These are phyloP conservation scores for Leptestheria dahalacensis DNA, from an alignment of 1,140 invertebrate genomes.

Conservation along the genomic window DNA sequence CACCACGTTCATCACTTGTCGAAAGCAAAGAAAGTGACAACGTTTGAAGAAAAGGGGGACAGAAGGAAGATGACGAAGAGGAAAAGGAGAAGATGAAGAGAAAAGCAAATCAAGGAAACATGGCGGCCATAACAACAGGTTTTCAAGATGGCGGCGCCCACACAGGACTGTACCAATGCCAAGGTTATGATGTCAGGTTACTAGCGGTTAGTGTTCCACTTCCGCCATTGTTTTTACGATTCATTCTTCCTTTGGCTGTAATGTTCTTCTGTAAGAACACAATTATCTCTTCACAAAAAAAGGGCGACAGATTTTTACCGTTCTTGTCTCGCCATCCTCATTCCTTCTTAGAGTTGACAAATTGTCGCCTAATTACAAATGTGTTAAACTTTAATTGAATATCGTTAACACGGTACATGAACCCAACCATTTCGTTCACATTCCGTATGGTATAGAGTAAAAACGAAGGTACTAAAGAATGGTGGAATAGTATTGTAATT, in stretches of 20 bases:
- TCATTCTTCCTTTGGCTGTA: not conserved
- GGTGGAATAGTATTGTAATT: no score
- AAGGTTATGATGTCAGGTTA: conserved; percentile 9
- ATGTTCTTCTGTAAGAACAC: not conserved
- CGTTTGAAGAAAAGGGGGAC: not conserved
- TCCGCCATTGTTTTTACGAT: not conserved
- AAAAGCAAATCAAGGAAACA: not conserved
- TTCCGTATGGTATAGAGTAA: no score
- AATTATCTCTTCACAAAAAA: not conserved
- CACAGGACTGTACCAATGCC: not conserved
- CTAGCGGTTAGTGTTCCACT: conserved; percentile 7
- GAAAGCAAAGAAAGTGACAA: not conserved
- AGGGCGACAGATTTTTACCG: not conserved
- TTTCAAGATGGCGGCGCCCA: not conserved
- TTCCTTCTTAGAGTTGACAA: no score
- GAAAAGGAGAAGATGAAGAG: not conserved
- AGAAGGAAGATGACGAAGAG: not conserved
- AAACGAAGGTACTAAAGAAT: no score
- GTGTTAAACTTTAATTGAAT: no score
- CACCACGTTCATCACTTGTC: not conserved
- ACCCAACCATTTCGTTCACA: no score
- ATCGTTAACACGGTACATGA: no score
- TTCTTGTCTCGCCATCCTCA: no score
- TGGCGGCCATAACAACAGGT: not conserved
- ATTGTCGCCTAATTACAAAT: no score